Evolutionary conservation across 2,888 invertebrate genomes (phyloP).

Genomic region (Desoria tigrina): DNA sequence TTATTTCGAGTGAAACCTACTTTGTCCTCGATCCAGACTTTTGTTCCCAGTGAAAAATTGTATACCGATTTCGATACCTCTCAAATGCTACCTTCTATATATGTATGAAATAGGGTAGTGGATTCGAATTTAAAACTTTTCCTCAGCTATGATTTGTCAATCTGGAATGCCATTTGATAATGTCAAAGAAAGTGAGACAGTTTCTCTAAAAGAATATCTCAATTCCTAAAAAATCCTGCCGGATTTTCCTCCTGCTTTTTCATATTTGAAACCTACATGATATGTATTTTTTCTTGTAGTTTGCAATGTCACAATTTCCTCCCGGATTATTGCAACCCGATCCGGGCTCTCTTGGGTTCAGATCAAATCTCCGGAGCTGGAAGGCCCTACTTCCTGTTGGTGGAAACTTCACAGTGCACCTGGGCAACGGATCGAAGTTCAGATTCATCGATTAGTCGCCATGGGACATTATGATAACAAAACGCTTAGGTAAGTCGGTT

Average conservation of each 20-base stretch:
- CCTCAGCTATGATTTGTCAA: too few relatives aligned
- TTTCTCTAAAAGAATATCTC: too few relatives aligned
- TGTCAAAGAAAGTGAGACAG: too few relatives aligned
- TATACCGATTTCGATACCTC: not conserved
- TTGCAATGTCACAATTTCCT: constrained; percentile 78
- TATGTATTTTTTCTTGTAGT: constrained; percentile 60
- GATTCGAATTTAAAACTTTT: too few relatives aligned
- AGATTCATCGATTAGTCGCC: constrained; percentile 71
- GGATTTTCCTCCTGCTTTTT: too few relatives aligned
- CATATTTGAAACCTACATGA: too few relatives aligned
- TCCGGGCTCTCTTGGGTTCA: constrained; percentile 75
- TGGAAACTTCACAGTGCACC: constrained; percentile 71
- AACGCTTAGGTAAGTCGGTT: constrained; percentile 53
- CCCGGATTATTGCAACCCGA: constrained; percentile 67
- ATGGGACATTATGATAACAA: constrained; percentile 73
- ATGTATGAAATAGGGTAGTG: not conserved
- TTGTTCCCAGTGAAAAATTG: constrained; percentile 1
- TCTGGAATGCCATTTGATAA: too few relatives aligned
- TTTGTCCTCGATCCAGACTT: not conserved
- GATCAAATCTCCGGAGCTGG: constrained; percentile 74
- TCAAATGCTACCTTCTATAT: not conserved
- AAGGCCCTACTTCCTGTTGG: constrained; percentile 71
- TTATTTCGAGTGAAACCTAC: not conserved
- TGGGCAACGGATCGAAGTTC: constrained; percentile 73
- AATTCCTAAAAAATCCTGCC: too few relatives aligned